Base-by-base conservation (phyloP, 1,140 invertebrate genomes). In the Rhyzopertha dominica region DNA sequence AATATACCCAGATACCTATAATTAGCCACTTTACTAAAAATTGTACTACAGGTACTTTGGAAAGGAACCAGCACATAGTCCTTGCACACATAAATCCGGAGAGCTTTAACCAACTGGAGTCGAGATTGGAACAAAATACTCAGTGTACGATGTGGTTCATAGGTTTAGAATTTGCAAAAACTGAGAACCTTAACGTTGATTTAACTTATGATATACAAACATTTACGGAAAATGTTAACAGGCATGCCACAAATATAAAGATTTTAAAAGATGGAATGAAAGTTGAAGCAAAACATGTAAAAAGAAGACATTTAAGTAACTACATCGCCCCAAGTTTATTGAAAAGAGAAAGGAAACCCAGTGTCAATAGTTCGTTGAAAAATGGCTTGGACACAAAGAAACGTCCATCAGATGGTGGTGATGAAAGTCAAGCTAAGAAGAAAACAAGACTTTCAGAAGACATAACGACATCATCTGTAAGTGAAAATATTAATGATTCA, bases 81-180 rank as follows among this genome's bases (percentile, higher is more conserved):
- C 69, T 98, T 51, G 93, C 93, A 4, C 96, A 98, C 68, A 87
- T 98, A 13, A 95, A 96, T 74, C 93, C 95, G 0, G 85, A 93
- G 65, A 84, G 84, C 45, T 96, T 80, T 61, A 72, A 74, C 23
- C 70, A 73, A 36, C 59, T 73, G 8, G 67, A 73, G 34, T 65
- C 67, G 12, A 53, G 56, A 51, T 62, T 47, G 17, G 56, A 63
- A 23, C 56, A 63, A 51, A 65, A 56, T 31, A 29, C 47, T 1
- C 44, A 48, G 43, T 82, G 83, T 59, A 88, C 84, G 0, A 90
- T 96, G 79, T 99, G 95, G 96, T 98, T 98, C 64, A 94, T 99
- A 59, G 95, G 95, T 2, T 70, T 99, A 12, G 79, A 87, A 35
- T 97, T 98, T 64, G 80, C 85, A 49, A 92, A 90, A 69, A 79